Evolutionary conservation across 2,797 vertebrate species (phyloP), one percentile per base, ranked within the genome.

Genomic region (Sebastes paucispinis): DNA sequence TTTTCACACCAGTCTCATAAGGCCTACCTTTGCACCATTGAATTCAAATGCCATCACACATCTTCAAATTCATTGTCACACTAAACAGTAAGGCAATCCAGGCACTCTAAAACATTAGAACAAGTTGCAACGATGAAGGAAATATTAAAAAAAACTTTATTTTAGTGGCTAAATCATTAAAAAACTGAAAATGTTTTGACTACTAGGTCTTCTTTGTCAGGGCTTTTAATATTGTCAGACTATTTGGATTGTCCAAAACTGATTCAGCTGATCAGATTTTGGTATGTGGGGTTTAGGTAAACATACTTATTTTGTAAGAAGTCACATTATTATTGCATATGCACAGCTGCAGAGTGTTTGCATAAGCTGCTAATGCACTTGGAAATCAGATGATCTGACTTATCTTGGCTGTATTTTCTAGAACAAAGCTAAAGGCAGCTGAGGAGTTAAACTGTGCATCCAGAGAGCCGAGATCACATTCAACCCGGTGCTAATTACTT

Each of bases 401-500:
- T n/a, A 25, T 16, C 25, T 16, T n/a, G 29, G 32, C 36, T n/a
- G 20, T 55, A 24, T 65, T 74, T 73, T 73, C 54, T 58, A 12
- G 4, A 22, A 62, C 50, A 24, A 69, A 55, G 54, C n/a, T 58
- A n/a, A 78, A 52, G 60, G 24, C 63, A 34, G 81, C 32, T 22
- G 58, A 39, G 32, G 34, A 52, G 76, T n/a, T 68, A 0, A 27
- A 11, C 16, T 50, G 36, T 47, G 11, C 36, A 25, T 55, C 29
- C 57, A 69, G 14, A 52, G 79, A 79, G 68, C 60, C 43, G 69
- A 69, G 58, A 68, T 80, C 73, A 57, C 50, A 66, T 69, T 80
- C 57, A 78, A 43, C 65, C 36, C 64, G 8, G 66, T 27, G 75
- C 85, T 78, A 77, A 88, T 87, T 75, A 80, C 68, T 60, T 34